These are phyloP conservation scores for Lanius collurio DNA, from an alignment of 2,113 vertebrate species.

Conservation along the genomic window DNA sequence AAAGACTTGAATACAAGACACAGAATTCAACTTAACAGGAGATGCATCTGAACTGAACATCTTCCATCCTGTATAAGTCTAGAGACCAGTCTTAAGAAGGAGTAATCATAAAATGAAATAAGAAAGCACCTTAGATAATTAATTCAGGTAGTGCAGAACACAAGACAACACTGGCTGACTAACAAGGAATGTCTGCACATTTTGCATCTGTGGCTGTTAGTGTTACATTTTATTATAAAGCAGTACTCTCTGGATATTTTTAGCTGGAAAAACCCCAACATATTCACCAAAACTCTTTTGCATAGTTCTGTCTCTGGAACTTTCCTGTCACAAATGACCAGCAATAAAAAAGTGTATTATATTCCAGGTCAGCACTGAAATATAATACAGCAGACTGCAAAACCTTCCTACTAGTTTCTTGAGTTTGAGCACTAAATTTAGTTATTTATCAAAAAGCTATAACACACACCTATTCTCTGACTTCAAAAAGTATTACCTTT, in stretches of 20 bases:
- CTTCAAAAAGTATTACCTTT: neutral
- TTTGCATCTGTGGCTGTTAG: neutral
- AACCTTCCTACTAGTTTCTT: neutral
- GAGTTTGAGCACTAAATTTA: neutral
- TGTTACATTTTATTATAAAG: neutral
- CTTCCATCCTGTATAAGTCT: constrained; percentile 33
- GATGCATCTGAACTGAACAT: constrained; percentile 37
- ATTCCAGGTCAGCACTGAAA: neutral
- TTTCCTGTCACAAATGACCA: neutral
- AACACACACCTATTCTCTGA: neutral
- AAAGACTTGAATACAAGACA: neutral
- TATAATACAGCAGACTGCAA: neutral
- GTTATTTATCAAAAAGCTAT: neutral
- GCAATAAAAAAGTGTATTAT: neutral
- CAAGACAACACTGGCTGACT: neutral
- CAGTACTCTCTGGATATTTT: neutral
- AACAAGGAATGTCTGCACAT: neutral
- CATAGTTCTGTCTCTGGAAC: neutral
- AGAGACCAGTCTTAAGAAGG: neutral
- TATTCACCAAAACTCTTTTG: neutral
- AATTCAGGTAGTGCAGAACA: neutral
- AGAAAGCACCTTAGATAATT: neutral
- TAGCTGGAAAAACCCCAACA: neutral
- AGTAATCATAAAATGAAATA: neutral
- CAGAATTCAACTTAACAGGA: constrained; percentile 44